Evolutionary conservation across 2,888 invertebrate genomes (phyloP).

Genomic region (Altica lythri): DNA sequence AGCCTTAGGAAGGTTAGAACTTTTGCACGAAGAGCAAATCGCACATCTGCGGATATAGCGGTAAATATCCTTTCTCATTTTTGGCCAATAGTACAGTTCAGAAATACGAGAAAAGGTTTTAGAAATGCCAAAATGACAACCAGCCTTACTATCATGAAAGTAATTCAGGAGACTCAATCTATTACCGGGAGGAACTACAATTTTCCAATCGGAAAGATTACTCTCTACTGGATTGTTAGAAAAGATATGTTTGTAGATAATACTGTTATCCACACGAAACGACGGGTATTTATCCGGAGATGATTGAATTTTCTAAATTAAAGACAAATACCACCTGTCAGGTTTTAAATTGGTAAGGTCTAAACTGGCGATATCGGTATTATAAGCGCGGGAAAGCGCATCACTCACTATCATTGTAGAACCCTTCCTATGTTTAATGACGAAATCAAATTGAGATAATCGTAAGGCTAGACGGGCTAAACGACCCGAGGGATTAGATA

Average conservation of each 20-base stretch:
- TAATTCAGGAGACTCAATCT: constrained; percentile 19
- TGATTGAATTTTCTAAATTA: constrained; percentile 24
- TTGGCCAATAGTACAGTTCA: constrained; percentile 35
- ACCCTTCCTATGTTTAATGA: constrained; percentile 29
- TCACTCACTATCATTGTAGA: constrained; percentile 24
- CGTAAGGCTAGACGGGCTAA: constrained; percentile 36
- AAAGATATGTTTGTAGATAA: constrained; percentile 31
- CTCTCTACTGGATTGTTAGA: constrained; percentile 9
- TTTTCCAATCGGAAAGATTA: constrained; percentile 35
- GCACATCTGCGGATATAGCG: constrained; percentile 29
- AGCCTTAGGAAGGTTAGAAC: constrained; percentile 27
- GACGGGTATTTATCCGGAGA: constrained; percentile 25
- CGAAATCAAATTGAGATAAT: constrained; percentile 36
- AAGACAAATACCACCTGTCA: constrained; percentile 30
- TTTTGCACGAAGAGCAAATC: constrained; percentile 28
- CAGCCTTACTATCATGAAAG: constrained; percentile 31
- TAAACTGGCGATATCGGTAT: constrained; percentile 12
- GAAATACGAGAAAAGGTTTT: constrained; percentile 35
- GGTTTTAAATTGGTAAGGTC: constrained; percentile 20
- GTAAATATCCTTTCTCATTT: constrained; percentile 22
- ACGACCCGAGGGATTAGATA: constrained; percentile 36
- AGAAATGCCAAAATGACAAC: constrained; percentile 34
- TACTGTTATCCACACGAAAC: constrained; percentile 28
- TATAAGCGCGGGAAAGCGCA: constrained; percentile 22
- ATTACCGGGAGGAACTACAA: constrained; percentile 33